Conservation (phyloP, 2,888 invertebrate species). For the Xestia ashworthii region DNA sequence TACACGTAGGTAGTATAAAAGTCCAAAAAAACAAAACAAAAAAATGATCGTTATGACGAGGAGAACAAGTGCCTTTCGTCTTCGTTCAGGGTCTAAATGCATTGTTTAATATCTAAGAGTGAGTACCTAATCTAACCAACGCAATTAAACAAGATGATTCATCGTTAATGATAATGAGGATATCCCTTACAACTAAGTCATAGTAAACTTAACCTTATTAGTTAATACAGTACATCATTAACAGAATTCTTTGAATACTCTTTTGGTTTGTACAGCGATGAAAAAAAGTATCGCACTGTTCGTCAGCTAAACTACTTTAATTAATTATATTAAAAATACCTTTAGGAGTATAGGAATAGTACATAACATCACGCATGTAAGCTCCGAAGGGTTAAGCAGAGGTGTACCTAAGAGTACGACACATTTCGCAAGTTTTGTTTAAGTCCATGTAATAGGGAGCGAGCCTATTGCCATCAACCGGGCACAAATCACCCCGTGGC, state of each 20-base stretch:
- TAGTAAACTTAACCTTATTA: constrained; percentile 45
- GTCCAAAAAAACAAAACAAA: no score
- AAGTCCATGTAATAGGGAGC: no score
- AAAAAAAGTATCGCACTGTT: constrained; percentile 19
- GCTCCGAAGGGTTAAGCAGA: no score
- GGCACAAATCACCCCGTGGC: no score
- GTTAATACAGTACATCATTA: constrained; percentile 46
- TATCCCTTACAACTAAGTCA: constrained; percentile 37
- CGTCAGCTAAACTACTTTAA: neutral
- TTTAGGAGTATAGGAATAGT: neutral
- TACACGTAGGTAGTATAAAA: no score
- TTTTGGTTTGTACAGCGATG: constrained; percentile 23
- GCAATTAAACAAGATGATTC: constrained; percentile 18
- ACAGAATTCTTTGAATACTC: constrained; percentile 45
- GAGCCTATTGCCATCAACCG: no score
- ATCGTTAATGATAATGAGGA: constrained; percentile 14
- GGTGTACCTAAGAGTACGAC: no score
- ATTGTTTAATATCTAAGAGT: neutral
- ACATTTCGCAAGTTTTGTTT: no score
- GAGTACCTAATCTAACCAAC: neutral
- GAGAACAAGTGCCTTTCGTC: no score
- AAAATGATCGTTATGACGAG: no score
- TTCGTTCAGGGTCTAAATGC: no score
- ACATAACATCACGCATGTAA: neutral
- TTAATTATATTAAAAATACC: neutral